These are phyloP conservation scores for Pterocles burchelli DNA, from an alignment of 2,113 vertebrate species.

Conservation along the genomic window DNA sequence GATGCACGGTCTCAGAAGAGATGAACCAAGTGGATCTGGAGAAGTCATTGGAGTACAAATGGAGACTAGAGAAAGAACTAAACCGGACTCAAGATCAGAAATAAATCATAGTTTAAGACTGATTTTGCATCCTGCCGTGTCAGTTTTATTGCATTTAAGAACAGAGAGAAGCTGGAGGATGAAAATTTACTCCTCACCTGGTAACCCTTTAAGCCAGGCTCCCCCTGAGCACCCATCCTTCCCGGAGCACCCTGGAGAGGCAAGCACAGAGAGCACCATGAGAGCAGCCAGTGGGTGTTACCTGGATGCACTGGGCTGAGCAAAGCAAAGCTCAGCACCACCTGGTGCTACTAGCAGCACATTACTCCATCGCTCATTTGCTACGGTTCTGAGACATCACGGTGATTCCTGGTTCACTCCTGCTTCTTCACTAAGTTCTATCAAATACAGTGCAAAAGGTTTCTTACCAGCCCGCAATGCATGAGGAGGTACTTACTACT, in stretches of 20 bases:
- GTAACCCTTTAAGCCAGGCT: slow-evolving; percentile 90
- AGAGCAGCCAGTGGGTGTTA: neutral
- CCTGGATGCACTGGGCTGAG: neutral
- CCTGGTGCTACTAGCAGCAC: neutral
- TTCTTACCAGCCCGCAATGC: neutral
- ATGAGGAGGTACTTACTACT: neutral
- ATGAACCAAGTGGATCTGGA: neutral
- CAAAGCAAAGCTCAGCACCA: neutral
- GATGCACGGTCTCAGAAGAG: neutral
- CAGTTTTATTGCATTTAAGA: neutral
- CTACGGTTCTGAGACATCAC: slow-evolving; percentile 26
- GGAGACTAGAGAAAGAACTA: neutral
- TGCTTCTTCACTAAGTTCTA: neutral
- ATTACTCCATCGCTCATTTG: neutral
- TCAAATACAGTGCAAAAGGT: neutral
- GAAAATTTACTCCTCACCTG: slow-evolving; percentile 75
- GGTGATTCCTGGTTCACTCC: neutral
- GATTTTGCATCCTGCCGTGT: neutral
- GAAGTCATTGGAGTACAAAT: neutral
- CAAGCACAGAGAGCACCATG: neutral
- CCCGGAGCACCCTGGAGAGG: slow-evolving; percentile 88
- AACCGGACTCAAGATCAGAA: neutral
- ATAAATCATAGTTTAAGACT: neutral
- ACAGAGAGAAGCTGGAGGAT: neutral
- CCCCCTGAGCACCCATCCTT: slow-evolving; percentile 93